phyloP scores from a whole-genome alignment of 1,140 invertebrate species.

The Samia ricini region DNA sequence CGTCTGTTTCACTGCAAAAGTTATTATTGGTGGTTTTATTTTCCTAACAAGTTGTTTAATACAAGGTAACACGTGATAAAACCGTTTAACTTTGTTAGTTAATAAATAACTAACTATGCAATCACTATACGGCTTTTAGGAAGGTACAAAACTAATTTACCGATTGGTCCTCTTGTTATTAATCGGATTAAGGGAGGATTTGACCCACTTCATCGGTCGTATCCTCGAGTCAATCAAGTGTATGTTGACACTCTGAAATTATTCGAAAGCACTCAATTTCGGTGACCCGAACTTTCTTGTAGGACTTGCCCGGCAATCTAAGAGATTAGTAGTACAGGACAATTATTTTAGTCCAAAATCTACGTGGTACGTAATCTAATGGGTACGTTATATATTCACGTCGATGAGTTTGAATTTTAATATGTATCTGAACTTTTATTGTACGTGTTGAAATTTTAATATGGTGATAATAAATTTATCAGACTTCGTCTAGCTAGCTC shows the following conservation, averaged over 20 bases:
- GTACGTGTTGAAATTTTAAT: no score
- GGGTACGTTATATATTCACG: no score
- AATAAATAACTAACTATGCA: not conserved
- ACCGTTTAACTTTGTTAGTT: not conserved
- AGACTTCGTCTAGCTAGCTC: no score
- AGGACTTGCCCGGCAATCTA: not conserved
- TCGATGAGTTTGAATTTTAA: no score
- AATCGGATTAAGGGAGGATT: constrained; percentile 8
- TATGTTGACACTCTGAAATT: constrained; percentile 3
- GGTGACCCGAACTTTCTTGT: not conserved
- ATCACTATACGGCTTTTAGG: not conserved
- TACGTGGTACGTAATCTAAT: no score
- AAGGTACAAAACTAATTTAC: constrained; percentile 4
- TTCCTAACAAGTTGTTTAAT: not conserved
- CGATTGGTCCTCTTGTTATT: constrained; percentile 1
- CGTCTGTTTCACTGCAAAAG: not conserved
- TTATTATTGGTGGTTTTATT: not conserved
- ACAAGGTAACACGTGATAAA: not conserved
- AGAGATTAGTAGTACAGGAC: not conserved
- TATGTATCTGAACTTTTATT: no score
- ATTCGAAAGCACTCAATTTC: constrained; percentile 1
- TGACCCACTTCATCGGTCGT: not conserved
- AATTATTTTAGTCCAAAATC: not conserved
- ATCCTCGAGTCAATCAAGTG: constrained; percentile 2
- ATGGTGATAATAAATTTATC: no score